Evolutionary conservation across 2,888 invertebrate genomes (phyloP), one percentile per base, ranked within the genome.

Genomic region (Coelopa pilipes): DNA sequence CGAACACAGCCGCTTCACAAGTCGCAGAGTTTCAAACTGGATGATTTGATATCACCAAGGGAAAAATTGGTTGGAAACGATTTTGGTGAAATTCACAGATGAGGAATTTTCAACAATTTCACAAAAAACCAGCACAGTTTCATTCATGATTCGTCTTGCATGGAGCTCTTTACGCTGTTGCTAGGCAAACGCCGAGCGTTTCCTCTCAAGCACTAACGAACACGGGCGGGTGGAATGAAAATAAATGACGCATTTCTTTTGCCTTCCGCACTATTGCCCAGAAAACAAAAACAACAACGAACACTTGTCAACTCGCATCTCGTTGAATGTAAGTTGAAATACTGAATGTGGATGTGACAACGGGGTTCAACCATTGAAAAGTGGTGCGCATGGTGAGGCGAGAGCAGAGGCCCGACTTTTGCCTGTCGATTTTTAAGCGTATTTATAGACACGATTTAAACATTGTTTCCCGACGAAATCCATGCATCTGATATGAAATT

Each of bases 161-260:
- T 57, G 13, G 24, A 34, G 24, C 21, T 13, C 47, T 13, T 0
- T 12, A 60, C 70, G 34, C 65, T 71, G 71, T 71, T 71, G 71
- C 65, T 53, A 71, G 46, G 71, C 71, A 17, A 71, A n/a, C 65
- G 34, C 11, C 13, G n/a, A 24, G 34, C 62, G 15, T n/a, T 21
- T 34, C 62, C 62, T 13, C 62, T 45, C 45, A 60, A 60, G 24
- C 60, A 60, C 34, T 60, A 15, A 15, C 63, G 46, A 15, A 57
- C 57, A 57, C 10, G 17, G n/a, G 2, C 34, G 34, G 34, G n/a
- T 47, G 11, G 47, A 65, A 19, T 24, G 19, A 21, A 21, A 24
- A 34, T 34, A 66, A 49, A 66, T 66, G 66, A 66, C 50, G 66
- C 66, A 50, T 49, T n/a, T 70, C 46, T 19, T 70, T 70, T 47